Percentiles rank a stretch among this genome's conserved stretches.
phyloP scores from a whole-genome alignment of 2,888 invertebrate genomes.

The Andrena camellia region DNA sequence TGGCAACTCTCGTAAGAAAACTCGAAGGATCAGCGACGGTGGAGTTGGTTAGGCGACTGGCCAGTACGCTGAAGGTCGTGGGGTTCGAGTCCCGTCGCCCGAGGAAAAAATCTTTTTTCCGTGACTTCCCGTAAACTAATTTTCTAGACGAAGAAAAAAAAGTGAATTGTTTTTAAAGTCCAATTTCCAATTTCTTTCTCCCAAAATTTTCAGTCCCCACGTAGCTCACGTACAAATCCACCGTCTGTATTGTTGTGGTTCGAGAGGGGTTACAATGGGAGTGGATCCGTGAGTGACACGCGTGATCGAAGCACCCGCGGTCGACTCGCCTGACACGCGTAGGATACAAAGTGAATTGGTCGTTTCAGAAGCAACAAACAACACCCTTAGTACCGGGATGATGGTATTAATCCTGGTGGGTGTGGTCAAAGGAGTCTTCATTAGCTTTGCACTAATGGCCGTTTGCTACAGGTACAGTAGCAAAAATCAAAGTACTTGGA shows the following conservation, averaged over 20 bases:
- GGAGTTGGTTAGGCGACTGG: too few relatives aligned
- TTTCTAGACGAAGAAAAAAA: too few relatives aligned
- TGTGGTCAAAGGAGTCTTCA: conserved; percentile 97
- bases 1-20: too few relatives aligned
- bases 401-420: conserved; percentile 97
- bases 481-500: conserved; percentile 66
- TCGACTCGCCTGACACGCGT: not conserved
- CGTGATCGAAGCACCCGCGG: conserved; percentile 5
- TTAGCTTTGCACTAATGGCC: conserved; percentile 97
- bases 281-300: conserved; percentile 24
- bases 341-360: conserved; percentile 73
- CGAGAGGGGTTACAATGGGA: not conserved
- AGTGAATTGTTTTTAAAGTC: too few relatives aligned
- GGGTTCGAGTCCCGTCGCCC: too few relatives aligned
- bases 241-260: not conserved
- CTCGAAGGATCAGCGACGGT: too few relatives aligned
- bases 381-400: conserved; percentile 94
- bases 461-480: conserved; percentile 96
- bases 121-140: too few relatives aligned
- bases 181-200: too few relatives aligned
- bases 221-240: too few relatives aligned
- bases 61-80: too few relatives aligned
- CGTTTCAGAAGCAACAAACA: conserved; percentile 90
- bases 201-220: too few relatives aligned
- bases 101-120: too few relatives aligned